Conservation (phyloP, 2,888 invertebrate species). For the Adelphocoris suturalis region DNA sequence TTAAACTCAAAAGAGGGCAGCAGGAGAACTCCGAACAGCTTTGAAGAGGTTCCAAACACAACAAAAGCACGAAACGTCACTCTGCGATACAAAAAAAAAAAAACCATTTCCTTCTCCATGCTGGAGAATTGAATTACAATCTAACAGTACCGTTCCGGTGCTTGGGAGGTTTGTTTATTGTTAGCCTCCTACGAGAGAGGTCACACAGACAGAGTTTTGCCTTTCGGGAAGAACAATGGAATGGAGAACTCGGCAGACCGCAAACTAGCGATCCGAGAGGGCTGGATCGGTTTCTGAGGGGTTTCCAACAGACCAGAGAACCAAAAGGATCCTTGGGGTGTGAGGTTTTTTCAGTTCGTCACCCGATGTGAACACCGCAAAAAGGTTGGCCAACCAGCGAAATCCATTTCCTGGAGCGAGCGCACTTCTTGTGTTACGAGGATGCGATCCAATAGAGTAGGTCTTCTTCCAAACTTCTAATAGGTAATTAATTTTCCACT, state of each 20-base stretch:
- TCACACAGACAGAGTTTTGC: constrained; percentile 8
- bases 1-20: neutral
- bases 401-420: too few species aligned
- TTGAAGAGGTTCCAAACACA: neutral
- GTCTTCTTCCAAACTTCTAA: too few species aligned
- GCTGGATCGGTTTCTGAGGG: neutral
- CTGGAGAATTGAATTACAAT: constrained; percentile 22
- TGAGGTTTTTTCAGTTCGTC: too few species aligned
- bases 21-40: neutral
- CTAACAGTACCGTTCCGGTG: constrained; percentile 39
- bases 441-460: too few species aligned
- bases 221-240: constrained; percentile 39
- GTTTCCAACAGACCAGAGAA: neutral
- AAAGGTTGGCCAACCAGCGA: too few species aligned
- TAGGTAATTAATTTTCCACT: too few species aligned
- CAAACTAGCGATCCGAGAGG: neutral
- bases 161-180: constrained; percentile 36
- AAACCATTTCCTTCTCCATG: neutral
- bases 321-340: neutral
- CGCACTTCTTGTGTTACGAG: too few species aligned
- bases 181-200: neutral
- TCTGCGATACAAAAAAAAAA: neutral
- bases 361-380: too few species aligned
- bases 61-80: constrained; percentile 32
- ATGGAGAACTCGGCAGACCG: neutral